A percentile compares a stretch with the other conserved stretches of the same genome.
Evolutionary conservation across 2,113 vertebrate species (phyloP).

Genomic region (Recurvirostra avosetta): DNA sequence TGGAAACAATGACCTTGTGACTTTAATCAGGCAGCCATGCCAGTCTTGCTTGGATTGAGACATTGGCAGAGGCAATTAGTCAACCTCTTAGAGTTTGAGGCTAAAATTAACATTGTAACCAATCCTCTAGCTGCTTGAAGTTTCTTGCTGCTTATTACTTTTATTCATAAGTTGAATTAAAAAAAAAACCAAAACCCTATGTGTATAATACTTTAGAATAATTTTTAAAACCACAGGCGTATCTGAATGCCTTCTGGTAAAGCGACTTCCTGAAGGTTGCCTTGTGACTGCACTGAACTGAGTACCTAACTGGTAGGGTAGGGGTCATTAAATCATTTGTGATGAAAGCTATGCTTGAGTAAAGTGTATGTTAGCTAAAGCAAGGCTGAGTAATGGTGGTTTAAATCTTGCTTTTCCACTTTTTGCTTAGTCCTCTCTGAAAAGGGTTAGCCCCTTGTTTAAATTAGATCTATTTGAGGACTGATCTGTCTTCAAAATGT

Average conservation of each 20-base stretch:
- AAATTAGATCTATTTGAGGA: not conserved
- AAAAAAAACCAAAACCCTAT: not conserved
- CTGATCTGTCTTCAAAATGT: not conserved
- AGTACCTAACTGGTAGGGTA: not conserved
- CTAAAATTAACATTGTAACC: not conserved
- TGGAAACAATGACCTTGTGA: not conserved
- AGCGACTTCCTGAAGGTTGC: not conserved
- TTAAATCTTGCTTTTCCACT: not conserved
- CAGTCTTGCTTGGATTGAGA: not conserved
- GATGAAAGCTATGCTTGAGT: not conserved
- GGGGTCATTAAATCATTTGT: not conserved
- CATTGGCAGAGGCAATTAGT: not conserved
- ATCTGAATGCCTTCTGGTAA: not conserved
- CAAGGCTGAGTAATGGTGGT: not conserved
- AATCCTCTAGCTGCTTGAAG: not conserved
- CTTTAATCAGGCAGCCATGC: not conserved
- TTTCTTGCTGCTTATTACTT: not conserved
- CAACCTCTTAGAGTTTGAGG: not conserved
- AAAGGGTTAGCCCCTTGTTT: not conserved
- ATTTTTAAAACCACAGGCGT: not conserved
- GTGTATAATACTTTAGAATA: not conserved
- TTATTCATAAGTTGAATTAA: not conserved
- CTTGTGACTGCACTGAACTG: not conserved
- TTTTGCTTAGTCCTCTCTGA: not conserved
- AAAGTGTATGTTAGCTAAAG: not conserved